Evolutionary conservation across 1,140 invertebrate species (phyloP).

Genomic region (Ceratitis capitata): DNA sequence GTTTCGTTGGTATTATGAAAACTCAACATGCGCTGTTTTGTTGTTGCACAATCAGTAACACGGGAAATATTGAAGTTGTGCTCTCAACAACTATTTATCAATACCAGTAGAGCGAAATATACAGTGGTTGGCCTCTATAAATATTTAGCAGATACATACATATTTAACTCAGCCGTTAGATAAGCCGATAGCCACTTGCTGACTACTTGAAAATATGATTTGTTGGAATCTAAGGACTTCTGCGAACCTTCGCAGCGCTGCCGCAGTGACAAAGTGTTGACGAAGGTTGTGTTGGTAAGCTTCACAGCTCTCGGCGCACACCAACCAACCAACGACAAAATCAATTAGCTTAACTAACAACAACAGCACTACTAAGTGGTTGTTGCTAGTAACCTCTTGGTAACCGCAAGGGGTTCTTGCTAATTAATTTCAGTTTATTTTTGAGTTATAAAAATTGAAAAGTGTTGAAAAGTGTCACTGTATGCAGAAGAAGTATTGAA

Average conservation of each 20-base stretch:
- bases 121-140: neutral
- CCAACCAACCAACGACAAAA: neutral
- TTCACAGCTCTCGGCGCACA: neutral
- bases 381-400: neutral
- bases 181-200: neutral
- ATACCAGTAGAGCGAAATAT: neutral
- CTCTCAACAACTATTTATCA: neutral
- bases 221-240: too few relatives aligned
- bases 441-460: too few relatives aligned
- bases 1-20: neutral
- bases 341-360: conserved; percentile 5
- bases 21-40: neutral
- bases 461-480: too few relatives aligned
- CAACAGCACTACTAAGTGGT: neutral
- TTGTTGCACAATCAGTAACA: neutral
- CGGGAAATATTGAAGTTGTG: neutral
- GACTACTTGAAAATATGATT: neutral
- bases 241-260: too few relatives aligned
- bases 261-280: neutral
- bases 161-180: neutral
- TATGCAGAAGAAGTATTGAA: too few relatives aligned
- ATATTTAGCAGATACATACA: conserved; percentile 3
- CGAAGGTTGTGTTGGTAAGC: neutral
- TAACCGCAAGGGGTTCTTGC: neutral
- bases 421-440: conserved; percentile 15